Conservation (phyloP, 2,888 invertebrate genomes). For the Charanyca ferruginea region DNA sequence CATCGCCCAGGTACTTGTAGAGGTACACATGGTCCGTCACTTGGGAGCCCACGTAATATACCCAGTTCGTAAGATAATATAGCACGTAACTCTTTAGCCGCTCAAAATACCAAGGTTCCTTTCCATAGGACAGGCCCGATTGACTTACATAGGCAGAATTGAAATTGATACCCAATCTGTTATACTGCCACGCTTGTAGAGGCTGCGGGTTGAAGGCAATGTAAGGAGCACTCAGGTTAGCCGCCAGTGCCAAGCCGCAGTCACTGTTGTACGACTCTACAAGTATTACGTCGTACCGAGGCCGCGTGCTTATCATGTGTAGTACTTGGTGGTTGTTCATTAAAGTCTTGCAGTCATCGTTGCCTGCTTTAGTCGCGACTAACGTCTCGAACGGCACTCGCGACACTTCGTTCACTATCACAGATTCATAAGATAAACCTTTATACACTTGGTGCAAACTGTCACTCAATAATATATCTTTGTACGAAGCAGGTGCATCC, state of each 20-base stretch:
- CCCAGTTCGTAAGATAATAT: slow-evolving; percentile 85
- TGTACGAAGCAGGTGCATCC: slow-evolving; percentile 88
- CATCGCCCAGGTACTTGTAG: slow-evolving; percentile 88
- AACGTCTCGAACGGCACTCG: slow-evolving; percentile 88
- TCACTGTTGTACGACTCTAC: slow-evolving; percentile 94
- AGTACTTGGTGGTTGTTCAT: slow-evolving; percentile 89
- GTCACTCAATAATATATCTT: slow-evolving; percentile 88
- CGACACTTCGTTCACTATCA: slow-evolving; percentile 86
- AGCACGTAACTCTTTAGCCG: slow-evolving; percentile 83
- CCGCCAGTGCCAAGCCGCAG: slow-evolving; percentile 93
- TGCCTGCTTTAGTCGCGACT: slow-evolving; percentile 86
- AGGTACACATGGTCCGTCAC: slow-evolving; percentile 85
- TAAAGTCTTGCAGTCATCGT: slow-evolving; percentile 87
- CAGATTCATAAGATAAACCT: slow-evolving; percentile 87
- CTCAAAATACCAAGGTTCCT: slow-evolving; percentile 86
- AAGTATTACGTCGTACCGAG: slow-evolving; percentile 93
- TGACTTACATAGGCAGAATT: slow-evolving; percentile 89
- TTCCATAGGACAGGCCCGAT: slow-evolving; percentile 84
- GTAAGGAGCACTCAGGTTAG: slow-evolving; percentile 92
- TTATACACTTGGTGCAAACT: slow-evolving; percentile 78
- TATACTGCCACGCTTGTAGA: slow-evolving; percentile 90
- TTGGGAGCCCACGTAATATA: slow-evolving; percentile 87
- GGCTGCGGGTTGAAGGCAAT: slow-evolving; percentile 91
- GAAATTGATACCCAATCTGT: slow-evolving; percentile 87
- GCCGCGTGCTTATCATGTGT: slow-evolving; percentile 87